Conservation (phyloP, 2,888 invertebrate species). For the Darwinula stevensoni region DNA sequence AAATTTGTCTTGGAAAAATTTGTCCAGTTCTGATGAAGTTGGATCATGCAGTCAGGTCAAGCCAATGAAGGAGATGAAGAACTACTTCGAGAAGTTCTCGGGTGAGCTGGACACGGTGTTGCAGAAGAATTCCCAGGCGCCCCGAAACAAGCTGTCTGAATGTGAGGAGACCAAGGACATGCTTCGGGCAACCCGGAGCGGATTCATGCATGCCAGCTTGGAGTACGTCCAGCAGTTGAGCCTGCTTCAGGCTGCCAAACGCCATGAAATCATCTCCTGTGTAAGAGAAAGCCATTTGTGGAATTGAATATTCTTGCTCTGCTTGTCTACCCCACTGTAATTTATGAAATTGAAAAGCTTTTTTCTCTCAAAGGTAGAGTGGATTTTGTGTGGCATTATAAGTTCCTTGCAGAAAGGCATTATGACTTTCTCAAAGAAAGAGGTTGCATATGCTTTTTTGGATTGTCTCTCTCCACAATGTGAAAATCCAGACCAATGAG, state of each 20-base stretch:
- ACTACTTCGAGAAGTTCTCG: constrained; percentile 19
- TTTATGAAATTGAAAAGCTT: no score
- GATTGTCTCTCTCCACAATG: no score
- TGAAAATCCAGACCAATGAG: no score
- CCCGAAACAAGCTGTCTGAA: constrained; percentile 15
- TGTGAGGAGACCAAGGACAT: constrained; percentile 17
- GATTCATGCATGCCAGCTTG: constrained; percentile 21
- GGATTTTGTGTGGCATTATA: no score
- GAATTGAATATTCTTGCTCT: no score
- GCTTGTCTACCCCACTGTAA: no score
- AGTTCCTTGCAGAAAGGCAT: no score
- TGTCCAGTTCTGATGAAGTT: no score
- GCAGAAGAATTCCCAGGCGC: constrained; percentile 15
- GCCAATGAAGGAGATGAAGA: constrained; percentile 18
- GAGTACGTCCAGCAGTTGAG: constrained; percentile 20
- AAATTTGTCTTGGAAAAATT: no score
- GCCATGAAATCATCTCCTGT: background rate
- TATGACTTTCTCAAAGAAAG: no score
- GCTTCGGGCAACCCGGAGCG: constrained; percentile 18
- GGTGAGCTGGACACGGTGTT: constrained; percentile 17
- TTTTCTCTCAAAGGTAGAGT: no score
- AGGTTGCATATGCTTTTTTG: no score
- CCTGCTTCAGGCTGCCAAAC: background rate
- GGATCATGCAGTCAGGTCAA: background rate
- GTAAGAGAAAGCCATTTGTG: background rate